A percentile compares a stretch with the other conserved stretches of the same genome.
Conservation (phyloP, 2,797 vertebrate genomes). For the Eremophila alpestris region DNA sequence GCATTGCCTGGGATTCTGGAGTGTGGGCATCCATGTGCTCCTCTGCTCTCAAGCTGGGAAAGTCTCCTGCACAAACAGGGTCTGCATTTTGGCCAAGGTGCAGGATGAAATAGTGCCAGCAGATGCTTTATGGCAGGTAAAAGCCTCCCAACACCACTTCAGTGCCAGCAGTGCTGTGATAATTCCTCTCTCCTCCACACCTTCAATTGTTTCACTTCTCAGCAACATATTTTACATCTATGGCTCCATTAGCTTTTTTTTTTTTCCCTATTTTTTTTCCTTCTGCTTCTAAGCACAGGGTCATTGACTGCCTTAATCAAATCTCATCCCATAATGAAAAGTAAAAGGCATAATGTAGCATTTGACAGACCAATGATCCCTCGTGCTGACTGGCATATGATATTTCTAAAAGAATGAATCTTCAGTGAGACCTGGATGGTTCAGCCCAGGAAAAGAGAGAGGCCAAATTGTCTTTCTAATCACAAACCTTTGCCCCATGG, state of each 20-base stretch:
- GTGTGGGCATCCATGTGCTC: rapidly evolving
- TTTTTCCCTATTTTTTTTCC: rapidly evolving
- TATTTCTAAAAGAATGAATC: constrained; percentile 19
- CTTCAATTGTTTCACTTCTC: background rate
- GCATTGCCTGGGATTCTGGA: background rate
- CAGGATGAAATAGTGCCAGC: background rate
- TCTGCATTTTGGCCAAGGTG: background rate
- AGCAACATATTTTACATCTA: background rate
- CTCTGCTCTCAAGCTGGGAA: background rate
- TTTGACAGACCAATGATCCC: background rate
- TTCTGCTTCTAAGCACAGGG: background rate
- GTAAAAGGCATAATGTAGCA: background rate
- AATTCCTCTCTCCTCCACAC: constrained; percentile 14
- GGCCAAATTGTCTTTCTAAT: constrained; percentile 21
- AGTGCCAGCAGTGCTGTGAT: background rate
- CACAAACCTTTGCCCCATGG: constrained; percentile 37
- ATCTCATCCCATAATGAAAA: constrained; percentile 13
- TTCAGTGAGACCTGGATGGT: constrained; percentile 9
- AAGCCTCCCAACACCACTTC: background rate
- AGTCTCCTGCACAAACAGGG: background rate
- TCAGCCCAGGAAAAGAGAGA: constrained; percentile 17
- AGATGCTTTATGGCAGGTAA: background rate
- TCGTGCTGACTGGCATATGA: background rate
- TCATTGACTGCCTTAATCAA: constrained; percentile 30
- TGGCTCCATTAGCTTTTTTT: background rate